Conservation (phyloP, 2,113 vertebrate genomes). For the Erythrolamprus reginae region DNA sequence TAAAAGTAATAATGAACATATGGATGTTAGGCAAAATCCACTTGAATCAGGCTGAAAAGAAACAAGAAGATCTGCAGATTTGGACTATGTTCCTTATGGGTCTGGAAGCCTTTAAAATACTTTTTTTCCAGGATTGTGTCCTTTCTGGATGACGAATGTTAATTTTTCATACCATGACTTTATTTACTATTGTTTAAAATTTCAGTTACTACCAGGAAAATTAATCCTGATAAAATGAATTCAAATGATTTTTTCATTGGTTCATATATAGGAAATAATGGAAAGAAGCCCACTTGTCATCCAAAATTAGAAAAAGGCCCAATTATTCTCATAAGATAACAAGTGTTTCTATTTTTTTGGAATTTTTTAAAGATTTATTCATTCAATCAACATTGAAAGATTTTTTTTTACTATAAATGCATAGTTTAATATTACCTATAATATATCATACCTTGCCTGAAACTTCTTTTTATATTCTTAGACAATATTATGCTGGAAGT, state of each 20-base stretch:
- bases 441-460: slow-evolving; percentile 16
- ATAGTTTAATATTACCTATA: background rate
- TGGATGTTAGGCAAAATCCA: background rate
- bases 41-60: background rate
- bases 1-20: background rate
- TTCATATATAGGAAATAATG: background rate
- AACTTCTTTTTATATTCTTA: slow-evolving; percentile 38
- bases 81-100: background rate
- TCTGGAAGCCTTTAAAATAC: background rate
- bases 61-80: background rate
- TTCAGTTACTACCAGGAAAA: background rate
- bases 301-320: slow-evolving; percentile 42
- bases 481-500: slow-evolving; percentile 6
- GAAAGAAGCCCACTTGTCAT: background rate
- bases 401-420: background rate
- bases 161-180: background rate
- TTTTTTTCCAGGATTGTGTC: background rate
- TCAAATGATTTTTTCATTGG: background rate
- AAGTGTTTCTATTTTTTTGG: too few relatives aligned
- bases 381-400: background rate
- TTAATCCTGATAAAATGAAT: background rate
- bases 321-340: slow-evolving; percentile 10
- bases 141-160: background rate
- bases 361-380: background rate
- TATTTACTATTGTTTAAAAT: background rate